phyloP scores from a whole-genome alignment of 2,797 vertebrate genomes.

The Phalanger gymnotis region DNA sequence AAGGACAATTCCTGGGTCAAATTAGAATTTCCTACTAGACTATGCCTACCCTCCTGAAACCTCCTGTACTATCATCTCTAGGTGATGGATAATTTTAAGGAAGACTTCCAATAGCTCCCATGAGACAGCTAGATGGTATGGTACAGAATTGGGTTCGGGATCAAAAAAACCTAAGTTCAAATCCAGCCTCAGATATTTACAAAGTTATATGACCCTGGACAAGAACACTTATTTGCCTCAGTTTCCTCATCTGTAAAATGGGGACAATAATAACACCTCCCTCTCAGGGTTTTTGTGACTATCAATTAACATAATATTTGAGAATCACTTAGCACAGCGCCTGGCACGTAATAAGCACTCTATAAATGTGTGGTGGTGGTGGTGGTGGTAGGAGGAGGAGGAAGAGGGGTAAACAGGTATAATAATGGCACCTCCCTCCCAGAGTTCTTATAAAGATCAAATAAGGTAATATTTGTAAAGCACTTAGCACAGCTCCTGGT shows the following conservation, averaged over 20 bases:
- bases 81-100: neutral
- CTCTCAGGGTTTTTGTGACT: neutral
- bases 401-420: neutral
- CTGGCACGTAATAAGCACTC: neutral
- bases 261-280: neutral
- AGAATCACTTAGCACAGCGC: neutral
- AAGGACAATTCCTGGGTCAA: neutral
- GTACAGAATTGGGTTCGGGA: neutral
- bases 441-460: neutral
- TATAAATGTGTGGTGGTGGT: neutral
- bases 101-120: neutral
- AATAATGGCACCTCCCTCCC: neutral
- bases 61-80: neutral
- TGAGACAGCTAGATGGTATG: neutral
- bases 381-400: no score
- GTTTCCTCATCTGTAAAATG: neutral
- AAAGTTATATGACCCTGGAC: neutral
- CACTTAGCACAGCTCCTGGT: neutral
- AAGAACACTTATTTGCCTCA: neutral
- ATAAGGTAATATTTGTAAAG: neutral
- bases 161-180: neutral
- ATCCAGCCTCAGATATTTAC: neutral
- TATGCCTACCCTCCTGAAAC: neutral
- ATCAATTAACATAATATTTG: neutral
- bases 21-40: neutral